Evolutionary conservation across 2,888 invertebrate genomes (phyloP).

Genomic region (Papilio elwesi): DNA sequence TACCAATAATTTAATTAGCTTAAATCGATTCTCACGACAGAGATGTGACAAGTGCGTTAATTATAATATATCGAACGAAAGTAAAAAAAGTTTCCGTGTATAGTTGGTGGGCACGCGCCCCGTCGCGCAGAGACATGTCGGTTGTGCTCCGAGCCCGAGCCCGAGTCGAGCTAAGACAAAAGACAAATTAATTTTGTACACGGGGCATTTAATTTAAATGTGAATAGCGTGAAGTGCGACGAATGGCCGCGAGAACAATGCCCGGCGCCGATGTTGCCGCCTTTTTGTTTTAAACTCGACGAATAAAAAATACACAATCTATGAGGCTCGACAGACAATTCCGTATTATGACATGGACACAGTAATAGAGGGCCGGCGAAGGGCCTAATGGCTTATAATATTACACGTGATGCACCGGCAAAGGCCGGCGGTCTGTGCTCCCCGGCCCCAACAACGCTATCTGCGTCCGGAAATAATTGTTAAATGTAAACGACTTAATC

Average conservation of each 20-base stretch:
- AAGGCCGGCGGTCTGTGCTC: slow-evolving; percentile 53
- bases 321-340: slow-evolving; percentile 78
- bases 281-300: slow-evolving; percentile 78
- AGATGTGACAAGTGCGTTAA: not conserved
- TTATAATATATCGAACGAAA: not conserved
- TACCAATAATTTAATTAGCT: not conserved
- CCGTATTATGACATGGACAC: slow-evolving; percentile 83
- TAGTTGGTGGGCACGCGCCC: slow-evolving; percentile 55
- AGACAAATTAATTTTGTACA: slow-evolving; percentile 85
- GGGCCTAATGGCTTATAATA: slow-evolving; percentile 82
- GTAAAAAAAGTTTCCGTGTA: not conserved
- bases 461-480: slow-evolving; percentile 67
- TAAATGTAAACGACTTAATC: slow-evolving; percentile 57
- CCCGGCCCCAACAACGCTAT: slow-evolving; percentile 47
- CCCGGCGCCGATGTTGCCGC: slow-evolving; percentile 78
- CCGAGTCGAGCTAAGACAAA: slow-evolving; percentile 77
- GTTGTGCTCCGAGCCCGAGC: slow-evolving; percentile 51
- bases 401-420: slow-evolving; percentile 74
- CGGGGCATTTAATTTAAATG: slow-evolving; percentile 84
- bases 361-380: slow-evolving; percentile 79
- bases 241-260: slow-evolving; percentile 83
- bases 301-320: slow-evolving; percentile 81
- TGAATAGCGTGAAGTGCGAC: slow-evolving; percentile 84
- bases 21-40: not conserved
- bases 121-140: slow-evolving; percentile 76